phyloP scores from a whole-genome alignment of 2,797 vertebrate species.

The Enteromius viviparus region DNA sequence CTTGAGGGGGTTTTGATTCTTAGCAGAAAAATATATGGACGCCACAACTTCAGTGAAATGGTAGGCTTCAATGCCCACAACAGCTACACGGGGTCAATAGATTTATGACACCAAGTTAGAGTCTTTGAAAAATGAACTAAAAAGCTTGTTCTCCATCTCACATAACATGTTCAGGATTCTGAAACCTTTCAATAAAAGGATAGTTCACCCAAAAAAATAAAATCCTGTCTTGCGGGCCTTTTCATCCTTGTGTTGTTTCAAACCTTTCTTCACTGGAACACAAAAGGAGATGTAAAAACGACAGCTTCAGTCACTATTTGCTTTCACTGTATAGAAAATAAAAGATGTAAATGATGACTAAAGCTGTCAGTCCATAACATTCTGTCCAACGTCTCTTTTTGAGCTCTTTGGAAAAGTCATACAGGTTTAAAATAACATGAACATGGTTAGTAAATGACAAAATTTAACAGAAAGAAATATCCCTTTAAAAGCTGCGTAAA shows the following conservation, averaged over 20 bases:
- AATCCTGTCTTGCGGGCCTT: neutral
- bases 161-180: neutral
- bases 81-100: neutral
- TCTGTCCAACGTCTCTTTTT: neutral
- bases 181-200: neutral
- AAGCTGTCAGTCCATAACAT: constrained; percentile 14
- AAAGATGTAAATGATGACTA: neutral
- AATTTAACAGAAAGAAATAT: neutral
- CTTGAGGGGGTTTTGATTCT: constrained; percentile 19
- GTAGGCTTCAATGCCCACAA: constrained; percentile 7
- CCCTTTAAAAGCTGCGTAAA: neutral
- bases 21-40: constrained; percentile 10
- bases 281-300: constrained; percentile 9
- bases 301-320: neutral
- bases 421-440: neutral
- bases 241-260: neutral
- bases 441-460: neutral
- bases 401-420: neutral
- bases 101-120: constrained; percentile 23
- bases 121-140: constrained; percentile 16
- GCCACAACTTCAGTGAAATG: constrained; percentile 16
- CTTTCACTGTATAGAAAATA: neutral
- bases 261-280: constrained; percentile 1
- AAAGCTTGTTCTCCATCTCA: constrained; percentile 7
- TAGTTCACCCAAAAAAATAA: constrained; percentile 5